Evolutionary conservation across 1,140 invertebrate species (phyloP).

Genomic region (Drosophila orena): DNA sequence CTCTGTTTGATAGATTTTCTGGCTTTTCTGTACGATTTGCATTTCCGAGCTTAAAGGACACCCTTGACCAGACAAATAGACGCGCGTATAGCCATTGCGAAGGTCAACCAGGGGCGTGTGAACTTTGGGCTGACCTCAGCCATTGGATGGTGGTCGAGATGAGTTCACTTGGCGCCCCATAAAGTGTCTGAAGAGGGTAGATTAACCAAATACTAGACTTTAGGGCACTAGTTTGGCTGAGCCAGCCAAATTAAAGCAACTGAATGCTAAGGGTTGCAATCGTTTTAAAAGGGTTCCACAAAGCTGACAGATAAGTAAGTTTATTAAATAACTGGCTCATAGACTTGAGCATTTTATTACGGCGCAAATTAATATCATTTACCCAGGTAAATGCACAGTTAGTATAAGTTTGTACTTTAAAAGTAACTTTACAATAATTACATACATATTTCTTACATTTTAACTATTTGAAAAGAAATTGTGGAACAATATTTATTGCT

Average conservation of each 20-base stretch:
- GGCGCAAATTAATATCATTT: no score
- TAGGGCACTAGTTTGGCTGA: conserved; percentile 24
- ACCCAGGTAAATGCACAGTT: no score
- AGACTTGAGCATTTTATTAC: neutral
- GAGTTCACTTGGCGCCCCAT: conserved; percentile 29
- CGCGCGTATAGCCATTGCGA: conserved; percentile 7
- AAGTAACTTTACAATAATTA: no score
- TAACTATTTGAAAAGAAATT: neutral
- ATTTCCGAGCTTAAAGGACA: conserved; percentile 42
- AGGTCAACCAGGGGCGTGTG: conserved; percentile 28
- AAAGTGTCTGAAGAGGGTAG: conserved; percentile 69
- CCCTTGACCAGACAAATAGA: conserved; percentile 46
- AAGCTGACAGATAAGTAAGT: neutral
- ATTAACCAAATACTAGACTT: conserved; percentile 42
- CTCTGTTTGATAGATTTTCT: conserved; percentile 26
- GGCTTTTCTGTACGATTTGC: conserved; percentile 38
- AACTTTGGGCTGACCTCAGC: conserved; percentile 9
- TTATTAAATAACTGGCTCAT: conserved; percentile 1
- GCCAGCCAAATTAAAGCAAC: conserved; percentile 11
- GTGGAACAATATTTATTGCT: conserved; percentile 15
- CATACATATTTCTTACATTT: no score
- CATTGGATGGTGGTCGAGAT: conserved; percentile 50
- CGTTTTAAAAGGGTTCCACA: conserved; percentile 1
- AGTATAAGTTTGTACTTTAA: no score
- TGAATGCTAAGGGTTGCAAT: neutral